These are phyloP conservation scores for Aphis gossypii DNA, from an alignment of 1,140 invertebrate genomes.

Conservation along the genomic window DNA sequence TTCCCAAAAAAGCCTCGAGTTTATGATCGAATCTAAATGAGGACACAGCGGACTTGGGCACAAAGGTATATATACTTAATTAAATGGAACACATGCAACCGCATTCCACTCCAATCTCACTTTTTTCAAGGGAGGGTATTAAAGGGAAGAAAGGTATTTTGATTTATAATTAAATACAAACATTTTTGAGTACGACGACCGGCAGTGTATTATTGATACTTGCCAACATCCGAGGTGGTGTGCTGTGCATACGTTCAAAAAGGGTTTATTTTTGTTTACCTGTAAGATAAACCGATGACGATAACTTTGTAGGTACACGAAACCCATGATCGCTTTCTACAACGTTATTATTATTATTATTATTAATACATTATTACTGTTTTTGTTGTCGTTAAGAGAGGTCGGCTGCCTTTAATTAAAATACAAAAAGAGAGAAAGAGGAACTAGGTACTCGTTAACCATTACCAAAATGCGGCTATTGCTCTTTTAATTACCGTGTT, in stretches of 20 bases:
- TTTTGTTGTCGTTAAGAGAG: neutral
- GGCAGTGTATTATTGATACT: neutral
- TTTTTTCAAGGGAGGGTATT: neutral
- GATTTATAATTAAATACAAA: conserved; percentile 37
- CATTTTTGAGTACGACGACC: neutral
- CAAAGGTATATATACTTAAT: neutral
- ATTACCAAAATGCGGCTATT: neutral
- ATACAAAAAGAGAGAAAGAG: neutral
- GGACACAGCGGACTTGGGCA: neutral
- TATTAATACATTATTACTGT: neutral
- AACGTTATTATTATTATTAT: neutral
- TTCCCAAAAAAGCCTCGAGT: neutral
- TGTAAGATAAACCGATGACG: conserved; percentile 11
- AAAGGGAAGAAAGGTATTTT: neutral
- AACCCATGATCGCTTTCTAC: neutral
- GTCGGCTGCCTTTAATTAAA: neutral
- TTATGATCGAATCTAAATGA: neutral
- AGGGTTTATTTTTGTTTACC: conserved; percentile 25
- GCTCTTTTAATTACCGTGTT: neutral
- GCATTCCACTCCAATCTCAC: neutral
- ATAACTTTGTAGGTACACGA: neutral
- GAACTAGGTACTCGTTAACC: neutral
- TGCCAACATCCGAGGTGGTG: neutral
- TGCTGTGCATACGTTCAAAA: neutral
- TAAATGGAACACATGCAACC: neutral